Conservation (phyloP, 2,797 vertebrate genomes). For the Intellagama lesueurii region DNA sequence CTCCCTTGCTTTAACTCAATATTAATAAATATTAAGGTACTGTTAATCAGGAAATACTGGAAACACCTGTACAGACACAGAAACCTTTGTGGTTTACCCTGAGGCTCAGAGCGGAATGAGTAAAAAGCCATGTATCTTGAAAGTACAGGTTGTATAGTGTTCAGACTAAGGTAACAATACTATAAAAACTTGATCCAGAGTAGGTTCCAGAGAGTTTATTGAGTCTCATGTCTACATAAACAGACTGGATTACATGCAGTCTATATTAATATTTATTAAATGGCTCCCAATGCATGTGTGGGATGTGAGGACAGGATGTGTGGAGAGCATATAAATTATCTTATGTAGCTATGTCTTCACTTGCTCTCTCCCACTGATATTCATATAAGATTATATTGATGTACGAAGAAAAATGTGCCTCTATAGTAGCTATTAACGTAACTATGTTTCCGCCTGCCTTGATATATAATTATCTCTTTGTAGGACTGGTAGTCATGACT, state of each 20-base stretch:
- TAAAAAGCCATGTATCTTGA: not conserved
- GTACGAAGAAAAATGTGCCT: not conserved
- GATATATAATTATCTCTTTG: constrained; percentile 16
- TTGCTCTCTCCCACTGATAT: not conserved
- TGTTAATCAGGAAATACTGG: not conserved
- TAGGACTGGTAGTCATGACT: not conserved
- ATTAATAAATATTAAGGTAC: not conserved
- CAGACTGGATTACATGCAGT: not conserved
- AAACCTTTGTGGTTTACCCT: constrained; percentile 13
- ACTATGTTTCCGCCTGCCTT: not conserved
- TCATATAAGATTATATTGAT: not conserved
- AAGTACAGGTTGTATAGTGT: not conserved
- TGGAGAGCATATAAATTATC: not conserved
- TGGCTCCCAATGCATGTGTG: not conserved
- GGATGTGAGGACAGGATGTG: not conserved
- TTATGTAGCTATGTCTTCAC: not conserved
- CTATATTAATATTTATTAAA: not conserved
- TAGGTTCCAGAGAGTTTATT: not conserved
- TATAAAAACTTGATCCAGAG: not conserved
- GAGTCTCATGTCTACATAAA: not conserved
- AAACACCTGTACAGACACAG: not conserved
- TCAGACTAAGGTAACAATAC: not conserved
- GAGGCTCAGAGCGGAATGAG: not conserved
- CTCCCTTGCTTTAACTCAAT: not conserved
- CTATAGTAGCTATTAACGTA: not conserved